phyloP scores from a whole-genome alignment of 2,113 vertebrate species.

The Emydura subglobosa region DNA sequence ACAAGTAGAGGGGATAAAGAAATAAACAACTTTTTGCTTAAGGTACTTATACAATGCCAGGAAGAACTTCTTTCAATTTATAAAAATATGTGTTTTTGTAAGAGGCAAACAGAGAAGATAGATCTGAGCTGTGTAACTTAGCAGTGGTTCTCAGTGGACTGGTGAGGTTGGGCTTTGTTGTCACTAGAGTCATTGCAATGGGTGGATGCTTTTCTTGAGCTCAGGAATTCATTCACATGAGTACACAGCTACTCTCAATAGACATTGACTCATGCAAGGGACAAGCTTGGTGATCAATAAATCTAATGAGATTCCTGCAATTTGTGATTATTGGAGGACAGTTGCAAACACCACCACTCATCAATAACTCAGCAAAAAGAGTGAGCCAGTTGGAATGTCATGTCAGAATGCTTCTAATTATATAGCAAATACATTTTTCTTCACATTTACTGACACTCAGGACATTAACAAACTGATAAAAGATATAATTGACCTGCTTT shows the following conservation, averaged over 20 bases:
- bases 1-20: not conserved
- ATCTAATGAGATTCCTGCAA: not conserved
- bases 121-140: not conserved
- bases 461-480: not conserved
- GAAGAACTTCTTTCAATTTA: not conserved
- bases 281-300: not conserved
- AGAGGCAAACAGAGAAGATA: not conserved
- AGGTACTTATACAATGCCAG: not conserved
- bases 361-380: not conserved
- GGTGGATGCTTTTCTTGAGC: not conserved
- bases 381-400: not conserved
- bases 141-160: not conserved
- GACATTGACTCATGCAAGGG: no score
- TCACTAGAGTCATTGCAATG: not conserved
- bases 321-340: not conserved
- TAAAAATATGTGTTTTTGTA: not conserved
- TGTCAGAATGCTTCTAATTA: not conserved
- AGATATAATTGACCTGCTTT: not conserved
- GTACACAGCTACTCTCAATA: not conserved
- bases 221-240: not conserved
- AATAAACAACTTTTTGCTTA: not conserved
- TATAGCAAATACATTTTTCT: not conserved
- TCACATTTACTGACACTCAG: not conserved
- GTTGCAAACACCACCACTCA: not conserved
- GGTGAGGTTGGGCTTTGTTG: not conserved